These are phyloP conservation scores for Nephrotoma guestfalica DNA, from an alignment of 2,888 invertebrate species.

Conservation along the genomic window DNA sequence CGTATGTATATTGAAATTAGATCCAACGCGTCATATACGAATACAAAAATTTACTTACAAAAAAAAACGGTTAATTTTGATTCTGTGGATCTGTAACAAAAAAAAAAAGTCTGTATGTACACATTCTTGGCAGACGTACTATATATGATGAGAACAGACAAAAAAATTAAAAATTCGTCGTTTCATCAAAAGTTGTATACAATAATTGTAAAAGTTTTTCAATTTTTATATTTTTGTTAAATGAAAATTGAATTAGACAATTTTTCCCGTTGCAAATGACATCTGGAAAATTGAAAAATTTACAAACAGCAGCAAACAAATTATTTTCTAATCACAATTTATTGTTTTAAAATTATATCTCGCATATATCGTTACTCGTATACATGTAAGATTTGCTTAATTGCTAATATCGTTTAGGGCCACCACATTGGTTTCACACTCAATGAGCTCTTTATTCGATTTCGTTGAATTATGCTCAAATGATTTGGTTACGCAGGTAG, in stretches of 20 bases:
- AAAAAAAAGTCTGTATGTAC: not conserved
- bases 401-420: not conserved
- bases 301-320: not conserved
- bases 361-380: not conserved
- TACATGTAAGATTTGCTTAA: not conserved
- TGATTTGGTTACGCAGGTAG: not conserved
- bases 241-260: not conserved
- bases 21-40: not conserved
- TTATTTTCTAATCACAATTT: not conserved
- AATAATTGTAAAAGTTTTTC: not conserved
- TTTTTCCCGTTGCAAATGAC: not conserved
- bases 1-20: not conserved
- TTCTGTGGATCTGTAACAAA: not conserved
- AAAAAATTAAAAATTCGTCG: not conserved
- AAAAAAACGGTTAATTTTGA: not conserved
- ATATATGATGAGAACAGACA: not conserved
- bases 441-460: not conserved
- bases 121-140: not conserved
- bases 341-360: not conserved
- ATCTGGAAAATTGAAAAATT: not conserved
- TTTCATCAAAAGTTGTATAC: not conserved
- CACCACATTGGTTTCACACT: not conserved
- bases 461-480: not conserved
- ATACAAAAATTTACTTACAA: not conserved
- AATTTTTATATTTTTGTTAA: not conserved